These are phyloP conservation scores for Drosophila trichaetosa DNA, from an alignment of 2,888 invertebrate genomes.

Conservation along the genomic window DNA sequence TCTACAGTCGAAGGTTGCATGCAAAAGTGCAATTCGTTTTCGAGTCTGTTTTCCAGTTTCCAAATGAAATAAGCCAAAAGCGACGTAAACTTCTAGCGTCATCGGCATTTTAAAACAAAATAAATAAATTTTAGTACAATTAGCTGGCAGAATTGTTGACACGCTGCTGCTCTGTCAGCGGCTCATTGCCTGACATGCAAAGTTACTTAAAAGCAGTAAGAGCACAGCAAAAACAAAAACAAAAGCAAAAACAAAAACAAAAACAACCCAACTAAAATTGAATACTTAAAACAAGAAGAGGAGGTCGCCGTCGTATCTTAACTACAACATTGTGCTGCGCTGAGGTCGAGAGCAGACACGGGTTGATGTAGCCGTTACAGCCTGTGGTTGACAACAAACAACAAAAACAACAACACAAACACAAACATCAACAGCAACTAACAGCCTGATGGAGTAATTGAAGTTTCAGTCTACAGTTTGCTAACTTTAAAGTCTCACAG, in stretches of 20 bases:
- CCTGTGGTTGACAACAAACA: slow-evolving; percentile 21
- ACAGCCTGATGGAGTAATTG: slow-evolving; percentile 37
- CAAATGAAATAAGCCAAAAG: slow-evolving; percentile 49
- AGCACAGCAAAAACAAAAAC: slow-evolving; percentile 14
- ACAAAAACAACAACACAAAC: slow-evolving; percentile 2
- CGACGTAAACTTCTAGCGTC: slow-evolving; percentile 43
- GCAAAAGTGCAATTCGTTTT: slow-evolving; percentile 77
- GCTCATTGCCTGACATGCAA: slow-evolving; percentile 70
- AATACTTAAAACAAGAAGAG: slow-evolving; percentile 53
- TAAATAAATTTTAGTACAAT: slow-evolving; percentile 74
- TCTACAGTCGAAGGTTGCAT: slow-evolving; percentile 79
- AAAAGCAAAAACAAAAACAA: slow-evolving; percentile 18
- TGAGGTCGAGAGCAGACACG: slow-evolving; percentile 43
- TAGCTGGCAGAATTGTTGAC: slow-evolving; percentile 73
- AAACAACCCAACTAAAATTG: slow-evolving; percentile 23
- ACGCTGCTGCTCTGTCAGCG: slow-evolving; percentile 52
- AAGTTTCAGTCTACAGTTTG: slow-evolving; percentile 27
- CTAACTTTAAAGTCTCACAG: slow-evolving; percentile 2
- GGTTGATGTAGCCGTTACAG: slow-evolving; percentile 45
- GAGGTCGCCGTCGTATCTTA: slow-evolving; percentile 56
- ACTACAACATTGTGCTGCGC: slow-evolving; percentile 32
- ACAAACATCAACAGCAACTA: neutral
- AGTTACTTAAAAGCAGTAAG: slow-evolving; percentile 69
- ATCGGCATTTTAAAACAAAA: slow-evolving; percentile 54
- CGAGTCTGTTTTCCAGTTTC: slow-evolving; percentile 59